Base-by-base conservation (phyloP, 1,140 invertebrate species). In the Drosophila quadrilineata region DNA sequence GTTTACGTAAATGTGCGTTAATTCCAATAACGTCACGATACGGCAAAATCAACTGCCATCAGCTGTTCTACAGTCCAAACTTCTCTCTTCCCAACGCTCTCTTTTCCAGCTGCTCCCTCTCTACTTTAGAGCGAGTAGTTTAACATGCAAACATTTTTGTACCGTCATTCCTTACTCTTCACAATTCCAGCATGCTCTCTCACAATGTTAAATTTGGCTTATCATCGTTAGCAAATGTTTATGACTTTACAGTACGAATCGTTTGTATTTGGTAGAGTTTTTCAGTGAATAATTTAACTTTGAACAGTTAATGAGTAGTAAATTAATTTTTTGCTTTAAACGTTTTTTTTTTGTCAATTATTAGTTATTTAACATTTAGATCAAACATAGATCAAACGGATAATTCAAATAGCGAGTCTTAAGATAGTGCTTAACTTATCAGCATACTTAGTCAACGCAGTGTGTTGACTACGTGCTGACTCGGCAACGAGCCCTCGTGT, bases 401-500 rank as follows among this genome's bases (percentile, higher is more conserved):
- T n/a, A n/a, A n/a, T n/a, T n/a, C n/a, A n/a, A n/a, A n/a, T n/a
- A n/a, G n/a, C n/a, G n/a, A n/a, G n/a, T n/a, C n/a, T n/a, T n/a
- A n/a, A n/a, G 50, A 29, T 21, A 40, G 29, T 36, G 14, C 14
- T n/a, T 14, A 29, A 10, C 50, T 53, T 12, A 29, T 40, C 50
- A 41, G 36, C 12, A 33, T 45, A 71, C 54, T 82, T 63, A 45
- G 57, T 16, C 4, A 5, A 29, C 21, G 24, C 58, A 82, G 66
- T 67, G 71, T 72, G n/a, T 10, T 22, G 50, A 36, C 57, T 38
- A 75, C 41, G 49, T 36, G 40, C 49, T 71, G 71, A 68, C 68
- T 72, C 8, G 57, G 40, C 72, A 43, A 36, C 33, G 16, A 35
- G 63, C 16, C 46, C 53, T 64, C 52, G 72, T 43, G 36, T 60